A percentile compares a stretch with the other conserved stretches of the same genome.
These are phyloP conservation scores for Cheilosia pagana DNA, from an alignment of 2,888 invertebrate species.

Conservation along the genomic window DNA sequence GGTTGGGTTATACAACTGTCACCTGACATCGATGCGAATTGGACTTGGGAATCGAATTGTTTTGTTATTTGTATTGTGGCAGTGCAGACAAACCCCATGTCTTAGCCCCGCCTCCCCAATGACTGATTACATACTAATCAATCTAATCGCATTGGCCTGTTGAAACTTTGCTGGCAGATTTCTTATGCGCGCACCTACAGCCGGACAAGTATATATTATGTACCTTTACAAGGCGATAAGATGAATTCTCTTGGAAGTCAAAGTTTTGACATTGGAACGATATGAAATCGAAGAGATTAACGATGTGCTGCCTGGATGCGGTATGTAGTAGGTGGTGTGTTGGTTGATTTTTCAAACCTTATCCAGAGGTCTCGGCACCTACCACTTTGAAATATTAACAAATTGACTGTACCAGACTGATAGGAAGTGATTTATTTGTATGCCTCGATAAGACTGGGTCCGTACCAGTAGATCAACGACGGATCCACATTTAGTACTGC, in stretches of 20 bases:
- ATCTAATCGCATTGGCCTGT: slow-evolving; percentile 59
- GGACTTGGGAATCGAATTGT: slow-evolving; percentile 49
- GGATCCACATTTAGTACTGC: too few species aligned
- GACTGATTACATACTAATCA: slow-evolving; percentile 62
- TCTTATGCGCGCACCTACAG: not conserved
- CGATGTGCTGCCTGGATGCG: slow-evolving; percentile 18
- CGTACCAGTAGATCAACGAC: too few species aligned
- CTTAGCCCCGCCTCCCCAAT: slow-evolving; percentile 22
- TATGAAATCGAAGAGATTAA: slow-evolving; percentile 36
- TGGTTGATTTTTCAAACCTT: not conserved
- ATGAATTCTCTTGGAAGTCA: slow-evolving; percentile 23
- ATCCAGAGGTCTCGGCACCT: not conserved
- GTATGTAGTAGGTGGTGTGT: not conserved
- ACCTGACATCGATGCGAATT: slow-evolving; percentile 51
- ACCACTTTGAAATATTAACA: not conserved
- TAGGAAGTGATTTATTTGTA: not conserved
- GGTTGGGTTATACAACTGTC: slow-evolving; percentile 29
- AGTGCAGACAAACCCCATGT: slow-evolving; percentile 3
- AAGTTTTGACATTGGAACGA: slow-evolving; percentile 6
- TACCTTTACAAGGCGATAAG: slow-evolving; percentile 37
- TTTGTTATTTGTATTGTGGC: slow-evolving; percentile 31
- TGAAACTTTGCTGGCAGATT: slow-evolving; percentile 28
- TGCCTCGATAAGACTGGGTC: too few species aligned
- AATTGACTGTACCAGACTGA: not conserved
- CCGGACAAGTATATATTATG: not conserved